A percentile compares a stretch with the other conserved stretches of the same genome.
phyloP scores from a whole-genome alignment of 2,888 invertebrate species.

The Pandemis cinnamomeana region DNA sequence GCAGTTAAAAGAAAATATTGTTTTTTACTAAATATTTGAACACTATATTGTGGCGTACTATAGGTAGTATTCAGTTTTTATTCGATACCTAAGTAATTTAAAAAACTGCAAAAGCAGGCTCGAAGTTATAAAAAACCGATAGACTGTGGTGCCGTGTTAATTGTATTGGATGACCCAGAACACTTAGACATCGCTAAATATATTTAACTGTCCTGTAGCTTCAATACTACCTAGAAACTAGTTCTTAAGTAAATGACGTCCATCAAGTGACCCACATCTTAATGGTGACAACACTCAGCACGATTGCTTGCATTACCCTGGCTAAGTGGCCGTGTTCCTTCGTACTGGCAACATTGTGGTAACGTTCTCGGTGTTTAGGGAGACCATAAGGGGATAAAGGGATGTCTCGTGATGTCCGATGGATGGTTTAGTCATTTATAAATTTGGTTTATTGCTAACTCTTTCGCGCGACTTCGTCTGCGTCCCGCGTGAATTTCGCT shows the following conservation, averaged over 20 bases:
- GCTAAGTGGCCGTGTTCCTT: neutral
- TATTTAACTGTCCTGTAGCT: neutral
- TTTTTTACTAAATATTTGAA: too few relatives aligned
- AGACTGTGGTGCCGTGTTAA: neutral
- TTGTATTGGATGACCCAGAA: neutral
- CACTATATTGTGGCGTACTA: too few relatives aligned
- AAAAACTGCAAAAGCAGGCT: too few relatives aligned
- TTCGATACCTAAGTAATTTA: too few relatives aligned
- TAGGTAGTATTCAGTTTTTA: too few relatives aligned
- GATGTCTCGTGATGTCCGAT: too few relatives aligned
- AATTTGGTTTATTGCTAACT: neutral
- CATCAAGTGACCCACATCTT: slow-evolving; percentile 25
- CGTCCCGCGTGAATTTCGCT: too few relatives aligned
- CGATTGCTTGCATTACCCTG: slow-evolving; percentile 11
- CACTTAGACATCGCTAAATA: neutral
- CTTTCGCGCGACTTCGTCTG: too few relatives aligned
- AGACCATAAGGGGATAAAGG: neutral
- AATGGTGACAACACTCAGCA: slow-evolving; percentile 17
- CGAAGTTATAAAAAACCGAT: neutral
- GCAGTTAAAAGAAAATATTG: too few relatives aligned
- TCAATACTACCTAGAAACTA: neutral
- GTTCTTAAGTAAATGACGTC: slow-evolving; percentile 16
- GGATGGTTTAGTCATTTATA: neutral
- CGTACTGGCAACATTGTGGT: neutral
- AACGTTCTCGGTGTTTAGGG: neutral